Percentiles rank a stretch among this genome's conserved stretches.
These are phyloP conservation scores for Chiloscyllium punctatum DNA, from an alignment of 2,797 vertebrate species.

Conservation along the genomic window DNA sequence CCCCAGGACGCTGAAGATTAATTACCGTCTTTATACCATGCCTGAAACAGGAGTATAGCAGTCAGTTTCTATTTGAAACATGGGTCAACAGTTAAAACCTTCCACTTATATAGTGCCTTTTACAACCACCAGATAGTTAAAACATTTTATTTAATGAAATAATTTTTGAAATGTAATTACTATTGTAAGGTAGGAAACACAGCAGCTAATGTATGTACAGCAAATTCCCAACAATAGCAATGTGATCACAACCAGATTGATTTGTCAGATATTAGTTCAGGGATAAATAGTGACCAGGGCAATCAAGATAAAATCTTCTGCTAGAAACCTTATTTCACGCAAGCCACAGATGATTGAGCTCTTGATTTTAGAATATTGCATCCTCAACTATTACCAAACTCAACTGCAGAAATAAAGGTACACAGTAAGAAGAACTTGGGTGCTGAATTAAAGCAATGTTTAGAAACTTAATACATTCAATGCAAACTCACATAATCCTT, in stretches of 20 bases:
- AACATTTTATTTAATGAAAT: background rate
- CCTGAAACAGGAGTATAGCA: slow-evolving; percentile 57
- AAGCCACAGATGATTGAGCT: background rate
- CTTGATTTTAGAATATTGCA: background rate
- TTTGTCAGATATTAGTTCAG: background rate
- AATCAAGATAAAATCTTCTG: background rate
- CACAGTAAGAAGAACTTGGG: background rate
- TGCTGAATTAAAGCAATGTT: background rate
- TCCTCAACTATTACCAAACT: background rate
- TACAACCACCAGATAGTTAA: background rate
- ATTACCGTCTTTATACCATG: slow-evolving; percentile 85
- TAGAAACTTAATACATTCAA: background rate
- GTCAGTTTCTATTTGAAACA: slow-evolving; percentile 42
- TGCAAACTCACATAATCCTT: background rate
- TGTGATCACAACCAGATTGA: background rate
- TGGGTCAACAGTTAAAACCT: slow-evolving; percentile 40
- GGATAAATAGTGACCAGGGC: background rate
- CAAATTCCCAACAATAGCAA: background rate
- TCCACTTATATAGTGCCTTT: background rate
- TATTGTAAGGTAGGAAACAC: background rate
- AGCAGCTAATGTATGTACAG: background rate
- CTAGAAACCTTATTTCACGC: background rate
- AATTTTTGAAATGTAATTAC: background rate
- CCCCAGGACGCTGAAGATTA: slow-evolving; percentile 92
- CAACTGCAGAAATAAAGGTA: background rate